Conservation (phyloP, 2,888 invertebrate species). For the Epiblema foenella region DNA sequence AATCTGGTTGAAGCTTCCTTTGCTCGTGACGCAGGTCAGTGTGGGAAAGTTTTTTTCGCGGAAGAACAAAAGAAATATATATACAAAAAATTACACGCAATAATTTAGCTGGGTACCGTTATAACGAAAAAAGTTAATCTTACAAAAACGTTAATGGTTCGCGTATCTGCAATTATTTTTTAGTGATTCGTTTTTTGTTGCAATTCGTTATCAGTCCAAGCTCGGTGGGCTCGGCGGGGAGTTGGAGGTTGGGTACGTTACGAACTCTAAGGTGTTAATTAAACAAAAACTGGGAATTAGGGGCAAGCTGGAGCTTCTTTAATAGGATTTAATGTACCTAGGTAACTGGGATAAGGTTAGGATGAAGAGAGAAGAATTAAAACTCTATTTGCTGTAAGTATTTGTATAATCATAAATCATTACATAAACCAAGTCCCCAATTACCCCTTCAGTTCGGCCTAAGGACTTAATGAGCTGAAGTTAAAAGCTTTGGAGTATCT, state of each 20-base stretch:
- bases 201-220: slow-evolving; percentile 62
- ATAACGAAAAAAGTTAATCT: slow-evolving; percentile 66
- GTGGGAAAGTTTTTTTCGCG: slow-evolving; percentile 69
- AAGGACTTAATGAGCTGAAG: too few relatives aligned
- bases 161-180: slow-evolving; percentile 78
- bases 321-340: too few relatives aligned
- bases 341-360: too few relatives aligned
- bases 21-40: slow-evolving; percentile 53
- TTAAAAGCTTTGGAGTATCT: too few relatives aligned
- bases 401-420: too few relatives aligned
- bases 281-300: slow-evolving; percentile 12
- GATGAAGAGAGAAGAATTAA: too few relatives aligned
- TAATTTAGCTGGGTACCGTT: slow-evolving; percentile 78
- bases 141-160: slow-evolving; percentile 74
- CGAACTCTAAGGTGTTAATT: slow-evolving; percentile 44
- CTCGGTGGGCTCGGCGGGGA: slow-evolving; percentile 75
- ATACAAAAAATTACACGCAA: slow-evolving; percentile 79
- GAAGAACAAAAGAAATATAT: slow-evolving; percentile 66
- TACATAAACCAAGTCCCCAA: too few relatives aligned
- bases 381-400: too few relatives aligned
- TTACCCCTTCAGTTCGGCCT: too few relatives aligned
- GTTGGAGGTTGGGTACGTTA: slow-evolving; percentile 50
- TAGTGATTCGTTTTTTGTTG: slow-evolving; percentile 60
- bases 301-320: neutral
- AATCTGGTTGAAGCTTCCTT: slow-evolving; percentile 45